Conservation (phyloP, 2,888 invertebrate species). For the Pollenia angustigena region DNA sequence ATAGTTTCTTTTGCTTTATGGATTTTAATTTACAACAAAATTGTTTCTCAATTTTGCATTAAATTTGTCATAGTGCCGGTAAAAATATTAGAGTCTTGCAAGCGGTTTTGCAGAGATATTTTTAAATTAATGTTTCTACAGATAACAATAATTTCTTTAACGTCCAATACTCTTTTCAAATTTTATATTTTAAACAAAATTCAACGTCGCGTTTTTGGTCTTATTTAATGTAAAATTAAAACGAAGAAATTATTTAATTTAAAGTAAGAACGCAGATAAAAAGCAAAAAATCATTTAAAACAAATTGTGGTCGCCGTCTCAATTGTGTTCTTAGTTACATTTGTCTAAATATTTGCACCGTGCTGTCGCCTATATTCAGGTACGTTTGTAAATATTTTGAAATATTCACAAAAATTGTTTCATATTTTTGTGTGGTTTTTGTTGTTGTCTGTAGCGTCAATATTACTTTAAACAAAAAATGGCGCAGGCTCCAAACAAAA, state of each 20-base stretch:
- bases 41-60: not conserved
- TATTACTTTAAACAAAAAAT: slow-evolving; percentile 21
- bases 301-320: not conserved
- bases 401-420: slow-evolving; percentile 7
- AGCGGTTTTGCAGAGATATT: no score
- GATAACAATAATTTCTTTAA: no score
- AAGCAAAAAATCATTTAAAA: not conserved
- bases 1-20: not conserved
- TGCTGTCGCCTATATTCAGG: not conserved
- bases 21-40: no score
- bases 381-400: slow-evolving; percentile 13
- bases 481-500: not conserved
- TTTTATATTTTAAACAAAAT: no score
- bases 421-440: slow-evolving; percentile 9
- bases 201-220: no score
- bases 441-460: not conserved
- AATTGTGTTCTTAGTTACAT: not conserved
- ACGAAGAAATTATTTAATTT: no score
- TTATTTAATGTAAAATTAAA: no score
- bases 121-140: no score
- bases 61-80: not conserved
- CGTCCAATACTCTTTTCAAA: no score
- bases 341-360: not conserved
- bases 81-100: not conserved
- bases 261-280: no score